Base-by-base conservation (phyloP, 2,888 invertebrate genomes). In the Tricholauxania praeusta region DNA sequence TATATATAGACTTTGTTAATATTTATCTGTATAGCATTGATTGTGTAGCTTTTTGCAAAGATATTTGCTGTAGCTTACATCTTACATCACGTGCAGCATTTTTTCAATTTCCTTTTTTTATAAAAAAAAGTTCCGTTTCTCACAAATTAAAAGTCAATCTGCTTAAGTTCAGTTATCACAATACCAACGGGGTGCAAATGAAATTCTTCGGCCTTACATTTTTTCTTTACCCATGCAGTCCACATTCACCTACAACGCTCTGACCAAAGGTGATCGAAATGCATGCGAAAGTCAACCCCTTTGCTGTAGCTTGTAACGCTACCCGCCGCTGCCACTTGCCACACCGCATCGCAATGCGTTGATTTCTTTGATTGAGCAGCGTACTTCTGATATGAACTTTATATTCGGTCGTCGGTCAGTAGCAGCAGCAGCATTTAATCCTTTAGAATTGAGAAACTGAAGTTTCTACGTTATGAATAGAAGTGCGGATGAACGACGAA, bases 111-210 rank as follows among this genome's bases (percentile, higher is more conserved):
- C 12, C 51, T 19, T 55, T 22, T n/a, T 2, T 3, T 52, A 22
- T 49, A 0, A n/a, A 47, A 59, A 59, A n/a, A 47, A 60, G 28
- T 69, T 70, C 14, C 52, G 15, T 15, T 53, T 39, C 68, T 75
- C 78, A 71, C 70, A 82, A 82, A 82, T 83, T 78, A 82, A 83
- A 83, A 83, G 82, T 83, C 83, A 83, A 83, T 81, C 83, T 80
- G 79, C 80, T 83, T 83, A 79, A 83, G 82, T 81, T 79, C 79
- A 78, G 78, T 48, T 47, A 55, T 6, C 57, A n/a, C 12, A n/a
- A 15, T 1, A 12, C 28, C 51, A 12, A 66, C 53, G 17, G 52
- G 76, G 78, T 80, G 32, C 55, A 12, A 39, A 39, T 10, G 39
- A 39, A 39, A 2, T 10, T 39, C 39, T 8, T 7, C 10, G 10